Conservation (phyloP, 1,140 invertebrate species). For the Agrilus planipennis region DNA sequence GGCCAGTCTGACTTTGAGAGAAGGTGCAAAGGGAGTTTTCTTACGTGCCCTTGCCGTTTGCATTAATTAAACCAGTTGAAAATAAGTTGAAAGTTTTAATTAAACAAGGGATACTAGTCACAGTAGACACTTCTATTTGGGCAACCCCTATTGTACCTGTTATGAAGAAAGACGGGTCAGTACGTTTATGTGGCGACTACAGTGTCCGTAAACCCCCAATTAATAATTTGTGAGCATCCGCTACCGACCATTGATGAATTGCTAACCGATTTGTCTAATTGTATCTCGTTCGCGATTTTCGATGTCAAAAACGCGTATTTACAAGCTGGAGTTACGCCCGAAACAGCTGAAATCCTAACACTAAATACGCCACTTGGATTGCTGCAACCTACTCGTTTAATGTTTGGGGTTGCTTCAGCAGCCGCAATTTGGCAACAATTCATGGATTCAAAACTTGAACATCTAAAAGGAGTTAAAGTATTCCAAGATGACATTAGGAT, state of each 20-base stretch:
- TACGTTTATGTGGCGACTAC: constrained; percentile 31
- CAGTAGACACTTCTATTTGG: constrained; percentile 25
- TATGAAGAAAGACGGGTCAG: constrained; percentile 25
- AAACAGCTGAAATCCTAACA: constrained; percentile 1
- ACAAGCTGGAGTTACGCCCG: constrained; percentile 4
- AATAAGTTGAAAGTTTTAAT: constrained; percentile 32
- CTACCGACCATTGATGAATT: constrained; percentile 28
- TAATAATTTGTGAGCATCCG: constrained; percentile 17
- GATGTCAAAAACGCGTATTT: constrained; percentile 11
- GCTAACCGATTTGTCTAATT: constrained; percentile 25
- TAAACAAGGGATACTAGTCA: constrained; percentile 20
- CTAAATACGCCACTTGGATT: constrained; percentile 1
- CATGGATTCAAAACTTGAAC: constrained; percentile 20
- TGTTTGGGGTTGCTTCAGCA: constrained; percentile 6
- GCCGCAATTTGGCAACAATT: constrained; percentile 23
- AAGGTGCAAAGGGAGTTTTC: background rate
- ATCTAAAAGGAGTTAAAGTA: constrained; percentile 14
- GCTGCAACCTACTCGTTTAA: background rate
- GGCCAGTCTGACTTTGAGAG: constrained; percentile 2
- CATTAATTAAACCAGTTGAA: constrained; percentile 31
- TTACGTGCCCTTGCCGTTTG: constrained; percentile 43
- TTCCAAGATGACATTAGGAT: constrained; percentile 25
- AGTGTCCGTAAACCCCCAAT: constrained; percentile 27
- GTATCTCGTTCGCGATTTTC: constrained; percentile 10
- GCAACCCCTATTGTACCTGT: constrained; percentile 32